Base-by-base conservation (phyloP, 2,797 vertebrate genomes). In the Podarcis lilfordi region DNA sequence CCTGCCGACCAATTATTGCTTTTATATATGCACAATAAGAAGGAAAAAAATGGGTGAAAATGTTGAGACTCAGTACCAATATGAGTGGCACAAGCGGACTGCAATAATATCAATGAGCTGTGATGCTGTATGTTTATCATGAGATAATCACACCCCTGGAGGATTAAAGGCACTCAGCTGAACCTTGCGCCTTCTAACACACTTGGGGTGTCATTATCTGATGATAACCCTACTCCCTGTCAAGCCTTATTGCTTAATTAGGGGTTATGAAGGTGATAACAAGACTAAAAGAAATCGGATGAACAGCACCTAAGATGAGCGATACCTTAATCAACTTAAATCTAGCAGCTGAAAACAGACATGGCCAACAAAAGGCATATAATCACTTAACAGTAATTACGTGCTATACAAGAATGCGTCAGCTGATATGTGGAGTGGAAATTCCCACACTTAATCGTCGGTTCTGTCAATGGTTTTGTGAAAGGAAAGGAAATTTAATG, bases 171-270 rank as follows among this genome's bases (percentile, higher is more conserved):
- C 92, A 82, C 93, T 91, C 90, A 92, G 95, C 93, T 89, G 95
- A 96, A 93, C 95, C 95, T 4, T 75, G 91, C 69, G 94, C 94
- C 71, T 89, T 87, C 45, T 87, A 93, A 87, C 94, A 95, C 96
- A 95, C 96, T 95, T 93, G 96, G 95, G 96, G 95, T 96, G 94
- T 95, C 96, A 96, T 96, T 96, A 96, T 94, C 95, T 96, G 94
- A 86, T 84, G 95, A 94, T 95, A 95, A 96, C 95, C 95, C 95
- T 83, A 69, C 94, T 95, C 95, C 82, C 95, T 95, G 95, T 95
- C 96, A 96, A 79, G 90, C n/a, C 95, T 94, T 93, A 94, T 92
- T 94, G 95, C 95, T 96, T 96, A 95, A 96, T 96, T 95, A 94
- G 93, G 90, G 96, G 95, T 94, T 96, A 95, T 64, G 69, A 81